Evolutionary conservation across 1,140 invertebrate genomes (phyloP), one percentile per base, ranked within the genome.

Genomic region (Orussus abietinus): DNA sequence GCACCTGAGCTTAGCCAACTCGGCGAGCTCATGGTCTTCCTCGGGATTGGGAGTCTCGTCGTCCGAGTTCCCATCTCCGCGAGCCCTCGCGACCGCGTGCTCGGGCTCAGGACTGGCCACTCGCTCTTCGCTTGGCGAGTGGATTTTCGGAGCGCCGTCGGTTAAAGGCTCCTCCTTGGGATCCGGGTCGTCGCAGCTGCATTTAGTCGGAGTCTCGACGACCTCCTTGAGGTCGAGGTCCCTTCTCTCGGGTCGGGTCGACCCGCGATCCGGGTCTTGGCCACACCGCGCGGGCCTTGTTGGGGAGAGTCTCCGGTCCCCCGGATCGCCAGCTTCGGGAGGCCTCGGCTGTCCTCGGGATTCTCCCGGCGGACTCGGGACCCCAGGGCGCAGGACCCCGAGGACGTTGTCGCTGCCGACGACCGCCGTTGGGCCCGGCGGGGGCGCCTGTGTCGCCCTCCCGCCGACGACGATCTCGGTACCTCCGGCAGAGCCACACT

Each of bases 1-100:
- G 74, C 92, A 95, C 39, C 91, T 74, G 13, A 94, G 73, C 62
- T 84, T 82, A 1, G 89, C 80, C 42, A 92, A 77, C 60, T 91
- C 87, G 37, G 79, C 82, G 1, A 82, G 77, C 66, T 91, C 88
- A 2, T 81, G 80, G 60, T 89, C 86, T 40, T 85, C 79, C 53
- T 84, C 77, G 53, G 74, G 61, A 31, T 57, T 62, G 3, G 43
- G 42, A 10, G 49, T 55, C 48, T 78, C 76, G 26, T 75, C 66
- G 28, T 75, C 68, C 1, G 72, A 76, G 52, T 71, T 68, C 1
- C 76, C 77, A 25, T 78, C 72, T 45, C 76, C 70, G 60, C 71
- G 67, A 54, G 75, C 57, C 74, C 74, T 75, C 56, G 64, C 62
- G 74, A 73, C 74, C 59, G 69, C 67, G 68, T 74, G 69, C 68